A percentile compares a stretch with the other conserved stretches of the same genome.
Evolutionary conservation across 2,113 vertebrate genomes (phyloP).

Genomic region (Rana temporaria): DNA sequence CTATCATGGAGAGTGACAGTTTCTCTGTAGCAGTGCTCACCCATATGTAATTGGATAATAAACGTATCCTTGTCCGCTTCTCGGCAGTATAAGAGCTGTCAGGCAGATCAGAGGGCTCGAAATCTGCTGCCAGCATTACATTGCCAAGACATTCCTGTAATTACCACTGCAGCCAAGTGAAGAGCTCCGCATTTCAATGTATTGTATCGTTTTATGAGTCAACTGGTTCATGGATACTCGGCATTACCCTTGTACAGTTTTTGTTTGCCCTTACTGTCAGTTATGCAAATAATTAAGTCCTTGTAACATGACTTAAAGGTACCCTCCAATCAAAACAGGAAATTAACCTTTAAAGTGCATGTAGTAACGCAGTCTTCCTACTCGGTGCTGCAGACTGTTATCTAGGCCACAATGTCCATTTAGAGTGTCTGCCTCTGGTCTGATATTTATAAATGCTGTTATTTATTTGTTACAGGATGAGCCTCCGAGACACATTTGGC

Average conservation of each 20-base stretch:
- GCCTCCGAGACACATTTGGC: constrained; percentile 75
- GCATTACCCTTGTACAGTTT: no score
- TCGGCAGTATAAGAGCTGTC: constrained; percentile 7
- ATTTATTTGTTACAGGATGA: constrained; percentile 69
- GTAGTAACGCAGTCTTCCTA: no score
- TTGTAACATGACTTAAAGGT: no score
- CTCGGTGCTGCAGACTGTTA: no score
- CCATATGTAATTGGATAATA: constrained; percentile 50
- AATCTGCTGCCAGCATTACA: constrained; percentile 26
- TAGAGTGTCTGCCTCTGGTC: background rate
- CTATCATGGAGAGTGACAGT: constrained; percentile 2
- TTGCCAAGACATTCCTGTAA: constrained; percentile 9
- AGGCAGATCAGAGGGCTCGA: constrained; percentile 26
- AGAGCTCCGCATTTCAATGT: background rate
- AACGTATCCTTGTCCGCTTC: constrained; percentile 12
- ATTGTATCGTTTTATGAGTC: background rate
- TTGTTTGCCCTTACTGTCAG: no score
- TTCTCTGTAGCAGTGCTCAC: constrained; percentile 18
- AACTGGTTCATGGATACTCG: background rate
- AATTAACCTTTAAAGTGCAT: no score
- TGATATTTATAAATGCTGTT: background rate
- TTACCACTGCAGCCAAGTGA: background rate
- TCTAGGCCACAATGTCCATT: no score
- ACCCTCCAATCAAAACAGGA: no score
- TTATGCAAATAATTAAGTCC: no score